Base-by-base conservation (phyloP, 1,140 invertebrate species). In the Drosophila sechellia region DNA sequence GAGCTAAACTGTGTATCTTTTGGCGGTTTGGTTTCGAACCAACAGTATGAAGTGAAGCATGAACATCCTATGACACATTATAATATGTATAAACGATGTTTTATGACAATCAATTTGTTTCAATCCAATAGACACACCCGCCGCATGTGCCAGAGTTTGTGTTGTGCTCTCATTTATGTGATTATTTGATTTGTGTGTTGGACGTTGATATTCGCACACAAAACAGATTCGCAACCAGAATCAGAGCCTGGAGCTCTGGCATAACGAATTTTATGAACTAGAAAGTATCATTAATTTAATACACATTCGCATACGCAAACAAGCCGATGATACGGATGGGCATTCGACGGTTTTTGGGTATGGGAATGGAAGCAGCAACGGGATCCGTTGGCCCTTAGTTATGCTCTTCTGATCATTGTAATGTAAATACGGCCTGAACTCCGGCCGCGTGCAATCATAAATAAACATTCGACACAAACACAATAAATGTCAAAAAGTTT, bases 211-310 rank as follows among this genome's bases (percentile, higher is more conserved):
- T 61, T 83, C 71, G 79, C 66, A 79, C 66, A 55, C 45, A 59
- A 34, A 65, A 55, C 72, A 60, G 53, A 65, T 49, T 65, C 43
- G 11, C 17, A 40, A 17, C 49, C 52, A 42, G n/a, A 55, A 39
- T 61, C 48, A 17, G 0, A 17, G 48, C 48, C 27, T 11, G 17
- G 25, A 48, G 45, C 45, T 34, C 6, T 50, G 27, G 48, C 48
- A 90, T 80, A 89, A 79, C 80, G 74, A 85, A 91, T 89, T 90
- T 90, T 90, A 90, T 90, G 89, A 90, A 89, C 89, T 90, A 90
- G 89, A 90, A 90, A 90, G 84, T 76, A 91, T 89, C 89, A 91
- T 90, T 90, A 90, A 90, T 89, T 90, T 90, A 90, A 90, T 90
- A 89, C 84, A 79, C 81, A 83, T 83, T 71, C 77, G 84, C 75